Evolutionary conservation across 1,140 invertebrate species (phyloP), one percentile per base, ranked within the genome.

Genomic region (Diplogasteroides magnus): DNA sequence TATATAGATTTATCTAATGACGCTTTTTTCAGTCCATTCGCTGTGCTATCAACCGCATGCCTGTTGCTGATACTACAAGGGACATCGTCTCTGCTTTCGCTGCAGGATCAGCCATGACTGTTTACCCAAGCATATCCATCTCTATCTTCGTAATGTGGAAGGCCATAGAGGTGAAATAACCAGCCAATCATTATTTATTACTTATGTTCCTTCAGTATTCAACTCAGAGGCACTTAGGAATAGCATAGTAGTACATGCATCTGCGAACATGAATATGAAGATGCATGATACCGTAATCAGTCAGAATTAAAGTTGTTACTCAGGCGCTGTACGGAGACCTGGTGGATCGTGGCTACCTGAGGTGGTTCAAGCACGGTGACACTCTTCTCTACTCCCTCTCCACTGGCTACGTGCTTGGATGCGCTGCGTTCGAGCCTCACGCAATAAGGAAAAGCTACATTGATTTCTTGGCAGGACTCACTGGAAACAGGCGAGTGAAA

Each of bases 141-240:
- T 75, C 79, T 3, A 76, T 81, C 70, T 82, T 83, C 64, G 64
- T 72, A 56, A 66, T 81, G 14, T 81, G 79, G 79, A 81, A 81
- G 62, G 71, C 68, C 28, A 79, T 82, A 29, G 78, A 82, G 68
- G 79, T 82, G 29, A 31, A 65, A 69, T 60, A 27, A 29, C 37
- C 29, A 37, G n/a, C 2, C 1, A 3, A 56, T 37, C 0, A 67
- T 57, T 31, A 29, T 31, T 31, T 48, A 65, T 65, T 57, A 23
- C 29, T 19, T 48, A 48, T 26, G 48, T 26, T 28, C 31, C 56
- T 61, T 68, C 56, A 23, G 31, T 31, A 61, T 27, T 28, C 56
- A 58, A 37, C 31, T 31, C 58, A 68, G 29, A n/a, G 15, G 11
- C n/a, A 37, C 31, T 37, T 11, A n/a, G n/a, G n/a, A n/a, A n/a